phyloP scores from a whole-genome alignment of 1,140 invertebrate species.

The Limonius californicus region DNA sequence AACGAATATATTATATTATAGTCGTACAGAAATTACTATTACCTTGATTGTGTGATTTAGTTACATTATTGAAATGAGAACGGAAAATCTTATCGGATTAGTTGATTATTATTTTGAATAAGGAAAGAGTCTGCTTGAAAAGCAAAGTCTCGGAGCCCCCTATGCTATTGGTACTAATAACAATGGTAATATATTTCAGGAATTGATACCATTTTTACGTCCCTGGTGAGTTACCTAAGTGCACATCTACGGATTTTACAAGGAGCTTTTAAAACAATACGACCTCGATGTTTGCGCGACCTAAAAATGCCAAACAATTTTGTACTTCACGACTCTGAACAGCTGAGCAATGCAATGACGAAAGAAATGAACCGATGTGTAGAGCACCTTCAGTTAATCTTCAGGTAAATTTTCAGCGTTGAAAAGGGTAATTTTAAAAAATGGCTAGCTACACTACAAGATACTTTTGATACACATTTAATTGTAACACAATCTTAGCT shows the following conservation, averaged over 20 bases:
- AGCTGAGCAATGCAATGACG: slow-evolving; percentile 33
- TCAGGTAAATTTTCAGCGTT: slow-evolving; percentile 27
- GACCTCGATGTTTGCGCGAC: slow-evolving; percentile 30
- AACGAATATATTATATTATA: too few species aligned
- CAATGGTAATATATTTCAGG: not conserved
- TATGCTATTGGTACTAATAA: too few species aligned
- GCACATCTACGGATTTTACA: slow-evolving; percentile 35
- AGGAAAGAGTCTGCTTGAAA: too few species aligned
- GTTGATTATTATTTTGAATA: not conserved
- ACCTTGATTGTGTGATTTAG: too few species aligned
- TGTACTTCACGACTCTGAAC: slow-evolving; percentile 22
- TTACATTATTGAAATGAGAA: too few species aligned
- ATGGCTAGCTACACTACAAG: too few species aligned
- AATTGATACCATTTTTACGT: slow-evolving; percentile 30
- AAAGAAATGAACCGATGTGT: slow-evolving; percentile 34
- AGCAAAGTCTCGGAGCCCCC: too few species aligned
- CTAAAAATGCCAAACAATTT: slow-evolving; percentile 22
- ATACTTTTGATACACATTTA: too few species aligned
- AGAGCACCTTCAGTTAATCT: slow-evolving; percentile 34
- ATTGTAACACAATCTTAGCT: too few species aligned
- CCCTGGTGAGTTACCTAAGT: slow-evolving; percentile 32
- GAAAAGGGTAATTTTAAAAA: too few species aligned
- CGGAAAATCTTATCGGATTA: too few species aligned
- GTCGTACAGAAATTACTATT: too few species aligned
- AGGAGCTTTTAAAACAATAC: slow-evolving; percentile 34